phyloP scores from a whole-genome alignment of 2,797 vertebrate genomes.

The Syngnathus rostellatus region DNA sequence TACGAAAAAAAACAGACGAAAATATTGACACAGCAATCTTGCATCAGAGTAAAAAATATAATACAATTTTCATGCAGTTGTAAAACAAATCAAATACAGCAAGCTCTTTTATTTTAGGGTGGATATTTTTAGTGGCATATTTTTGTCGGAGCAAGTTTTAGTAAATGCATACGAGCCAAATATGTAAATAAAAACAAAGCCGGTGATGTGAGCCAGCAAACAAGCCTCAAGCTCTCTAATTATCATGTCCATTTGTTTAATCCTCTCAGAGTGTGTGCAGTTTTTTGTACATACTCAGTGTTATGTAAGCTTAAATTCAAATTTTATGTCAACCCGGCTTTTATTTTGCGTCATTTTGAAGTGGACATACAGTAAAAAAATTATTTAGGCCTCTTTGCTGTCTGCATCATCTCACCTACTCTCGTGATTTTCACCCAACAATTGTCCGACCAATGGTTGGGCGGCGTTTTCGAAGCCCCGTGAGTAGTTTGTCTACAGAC shows the following conservation, averaged over 20 bases:
- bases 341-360: neutral
- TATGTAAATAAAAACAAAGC: slow-evolving; percentile 2
- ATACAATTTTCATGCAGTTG: neutral
- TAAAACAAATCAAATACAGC: neutral
- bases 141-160: neutral
- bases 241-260: slow-evolving; percentile 7
- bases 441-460: neutral
- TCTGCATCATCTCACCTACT: neutral
- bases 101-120: neutral
- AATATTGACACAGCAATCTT: neutral
- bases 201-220: slow-evolving; percentile 1
- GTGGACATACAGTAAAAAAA: neutral
- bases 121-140: neutral
- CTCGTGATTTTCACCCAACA: neutral
- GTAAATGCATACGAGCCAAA: neutral
- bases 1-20: neutral
- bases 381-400: neutral
- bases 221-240: slow-evolving; percentile 2
- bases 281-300: neutral
- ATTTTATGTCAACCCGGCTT: neutral
- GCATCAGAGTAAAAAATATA: too few relatives aligned
- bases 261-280: neutral
- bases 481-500: neutral
- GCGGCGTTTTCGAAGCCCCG: neutral
- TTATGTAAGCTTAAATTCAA: neutral